Evolutionary conservation across 2,797 vertebrate genomes (phyloP), one percentile per base, ranked within the genome.

Genomic region (Labeo calbasu): DNA sequence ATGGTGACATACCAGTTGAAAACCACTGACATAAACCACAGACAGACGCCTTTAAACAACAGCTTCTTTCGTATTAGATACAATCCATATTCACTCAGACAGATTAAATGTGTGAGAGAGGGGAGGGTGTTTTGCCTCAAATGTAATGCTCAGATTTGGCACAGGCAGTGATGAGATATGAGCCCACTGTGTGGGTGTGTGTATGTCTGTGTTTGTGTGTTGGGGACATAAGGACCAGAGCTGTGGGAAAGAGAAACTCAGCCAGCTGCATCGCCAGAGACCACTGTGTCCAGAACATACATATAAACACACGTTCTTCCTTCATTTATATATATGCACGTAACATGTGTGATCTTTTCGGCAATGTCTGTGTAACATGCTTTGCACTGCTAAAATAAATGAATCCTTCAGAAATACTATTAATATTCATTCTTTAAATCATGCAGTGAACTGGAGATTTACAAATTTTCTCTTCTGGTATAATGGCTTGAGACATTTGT

Each of bases 171-270:
- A 65, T 66, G 32, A 81, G 65, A 82, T 65, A 77, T 19, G 25
- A 32, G 79, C 78, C 77, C n/a, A 53, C 48, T 66, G 10, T 53
- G 76, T 53, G 69, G 50, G 40, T 69, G 85, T 85, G 85, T 75
- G 71, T 86, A 43, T 66, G 48, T 85, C 77, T 83, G 46, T 72
- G 77, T 76, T 61, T 72, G 55, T 70, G 76, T 79, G 79, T 36
- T 71, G 59, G 23, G 69, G 82, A 85, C 87, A 88, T 86, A 86
- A 86, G 83, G 87, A 7, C 69, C 43, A 63, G 72, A 88, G 57
- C 83, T 86, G 53, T 84, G 50, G 72, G 83, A 55, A 87, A 78
- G 66, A 72, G 51, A 85, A 28, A 28, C 63, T 82, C 53, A 63
- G 61, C 12, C 43, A 72, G 65, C 43, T 81, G 66, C 69, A 40